Evolutionary conservation across 2,888 invertebrate species (phyloP), one percentile per base, ranked within the genome.

Genomic region (Ptychoptera contaminata): DNA sequence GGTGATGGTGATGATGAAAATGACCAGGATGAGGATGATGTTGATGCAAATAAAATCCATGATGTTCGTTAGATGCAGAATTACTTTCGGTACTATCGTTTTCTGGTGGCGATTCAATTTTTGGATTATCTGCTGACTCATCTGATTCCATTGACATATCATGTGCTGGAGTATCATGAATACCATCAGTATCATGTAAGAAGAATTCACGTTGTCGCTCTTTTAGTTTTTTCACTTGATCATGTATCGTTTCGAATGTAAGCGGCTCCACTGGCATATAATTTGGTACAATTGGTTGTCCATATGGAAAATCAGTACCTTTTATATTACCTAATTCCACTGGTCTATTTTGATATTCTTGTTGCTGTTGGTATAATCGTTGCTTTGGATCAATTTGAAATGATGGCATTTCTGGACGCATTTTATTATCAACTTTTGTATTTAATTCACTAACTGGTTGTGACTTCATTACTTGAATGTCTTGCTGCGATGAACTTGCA

Each of bases 171-270:
- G 31, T 55, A 52, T 6, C 64, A 48, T 57, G 68, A 67, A n/a
- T 71, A 71, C 54, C 67, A 50, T 70, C 69, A 5, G 56, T 57
- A 49, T 68, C 68, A 46, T 70, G 69, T 30, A 65, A 65, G 51
- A 67, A 71, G 54, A 63, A 69, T 2, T 65, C 44, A 14, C 65
- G 63, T 47, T 71, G 71, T 40, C 67, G 58, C 48, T 69, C 65
- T 48, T 67, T 62, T 42, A 72, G 54, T 2, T 58, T 53, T 12
- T 65, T 59, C 11, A 71, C 55, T 47, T 69, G 64, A 37, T 62
- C 59, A 52, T 50, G 37, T 7, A 49, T 40, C 1, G 47, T 40
- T 6, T 40, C 40, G 8, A 40, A 42, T 14, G 16, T 45, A 30
- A 47, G 49, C 23, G 41, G 39, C 41, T 48, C 46, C n/a, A 47